Base-by-base conservation (phyloP, 2,797 vertebrate genomes). In the Meda fulgida region DNA sequence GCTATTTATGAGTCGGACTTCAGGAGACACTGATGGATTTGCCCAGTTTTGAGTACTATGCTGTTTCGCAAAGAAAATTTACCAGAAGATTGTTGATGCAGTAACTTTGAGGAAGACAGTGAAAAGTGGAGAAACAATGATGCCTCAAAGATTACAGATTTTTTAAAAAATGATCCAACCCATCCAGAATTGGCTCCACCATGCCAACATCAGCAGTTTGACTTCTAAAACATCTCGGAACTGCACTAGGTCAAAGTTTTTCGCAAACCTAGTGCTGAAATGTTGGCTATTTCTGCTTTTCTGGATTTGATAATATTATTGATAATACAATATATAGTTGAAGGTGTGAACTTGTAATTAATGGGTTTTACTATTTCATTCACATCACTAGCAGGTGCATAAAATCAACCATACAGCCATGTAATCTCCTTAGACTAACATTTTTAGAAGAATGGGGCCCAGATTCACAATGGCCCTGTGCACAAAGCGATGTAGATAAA, bases 1-100 rank as follows among this genome's bases (percentile, higher is more conserved):
- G 88, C 83, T 89, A 88, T 91, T 92, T 91, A 91, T 93, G 91
- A 93, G 91, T 86, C 88, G 83, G 80, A 88, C 80, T 89, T 89
- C 81, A 78, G 31, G 86, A 88, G 93, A 93, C 93, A 92, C 88
- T 94, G 94, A 95, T 95, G 92, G 89, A 95, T 95, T 92, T 89
- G 88, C 89, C 92, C 89, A 90, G 92, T 93, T 94, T 92, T 90
- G 85, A 92, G 90, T 92, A 87, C 92, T 78, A n/a, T 89, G 91
- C 92, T 87, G 69, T 91, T 93, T 91, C 89, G 51, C 40, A 83
- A 71, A 31, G n/a, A 79, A 88, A 29, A 78, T 86, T 1, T 82
- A 66, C 34, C 77, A 46, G 66, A 67, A 79, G 26, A 80, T 19
- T 72, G 78, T 78, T n/a, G 58, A 81, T 31, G 66, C 46, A 73